These are phyloP conservation scores for Hyalella azteca DNA, from an alignment of 2,888 invertebrate genomes.

Conservation along the genomic window DNA sequence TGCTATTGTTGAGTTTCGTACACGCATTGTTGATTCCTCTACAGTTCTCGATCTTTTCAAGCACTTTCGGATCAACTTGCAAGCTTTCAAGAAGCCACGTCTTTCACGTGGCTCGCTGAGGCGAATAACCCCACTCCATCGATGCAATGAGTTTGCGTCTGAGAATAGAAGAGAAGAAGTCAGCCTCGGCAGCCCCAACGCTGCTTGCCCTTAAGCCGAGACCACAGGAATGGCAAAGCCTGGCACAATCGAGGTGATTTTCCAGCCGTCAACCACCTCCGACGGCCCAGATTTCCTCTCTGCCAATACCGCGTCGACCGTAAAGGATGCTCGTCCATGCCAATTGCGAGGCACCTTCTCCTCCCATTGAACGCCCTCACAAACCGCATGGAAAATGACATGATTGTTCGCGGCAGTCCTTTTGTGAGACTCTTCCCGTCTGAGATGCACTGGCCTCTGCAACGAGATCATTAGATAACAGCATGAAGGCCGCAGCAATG, in stretches of 20 bases:
- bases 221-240: conserved; percentile 1
- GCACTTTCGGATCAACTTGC: too few relatives aligned
- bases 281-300: conserved; percentile 19
- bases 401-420: conserved; percentile 15
- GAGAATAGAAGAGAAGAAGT: too few relatives aligned
- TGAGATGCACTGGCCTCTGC: not conserved
- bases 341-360: conserved; percentile 15
- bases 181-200: too few relatives aligned
- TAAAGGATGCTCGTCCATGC: conserved; percentile 10
- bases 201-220: conserved; percentile 2
- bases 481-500: too few relatives aligned
- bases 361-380: conserved; percentile 2
- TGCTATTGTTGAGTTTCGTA: too few relatives aligned
- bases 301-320: conserved; percentile 14
- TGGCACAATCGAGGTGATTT: conserved; percentile 21
- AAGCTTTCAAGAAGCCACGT: too few relatives aligned
- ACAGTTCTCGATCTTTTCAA: too few relatives aligned
- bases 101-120: too few relatives aligned
- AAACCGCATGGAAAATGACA: conserved; percentile 25
- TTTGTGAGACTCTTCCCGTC: conserved; percentile 5
- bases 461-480: conserved; percentile 11
- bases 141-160: too few relatives aligned
- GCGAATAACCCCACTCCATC: too few relatives aligned
- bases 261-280: conserved; percentile 19
- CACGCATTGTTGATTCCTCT: too few relatives aligned